Evolutionary conservation across 1,140 invertebrate genomes (phyloP), one percentile per base, ranked within the genome.

Genomic region (Hylaeus volcanicus): DNA sequence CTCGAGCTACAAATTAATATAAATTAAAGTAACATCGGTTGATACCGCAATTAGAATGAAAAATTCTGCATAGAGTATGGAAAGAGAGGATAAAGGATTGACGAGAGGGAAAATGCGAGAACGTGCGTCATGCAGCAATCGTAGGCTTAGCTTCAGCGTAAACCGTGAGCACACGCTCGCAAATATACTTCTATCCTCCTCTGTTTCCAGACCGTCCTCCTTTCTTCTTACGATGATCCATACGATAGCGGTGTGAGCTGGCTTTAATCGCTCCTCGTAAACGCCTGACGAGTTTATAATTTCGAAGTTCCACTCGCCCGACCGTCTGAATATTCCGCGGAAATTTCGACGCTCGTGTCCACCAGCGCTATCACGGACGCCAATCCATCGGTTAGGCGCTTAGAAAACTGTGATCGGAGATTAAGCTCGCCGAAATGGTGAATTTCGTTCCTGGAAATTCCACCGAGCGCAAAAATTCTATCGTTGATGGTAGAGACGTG

Each of bases 231-330:
- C 69, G 60, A 72, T 80, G 74, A 81, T 78, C 85, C 85, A 56
- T 74, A 56, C 41, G 76, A 79, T 79, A 84, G 73, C 81, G 72
- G 56, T 60, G 60, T 75, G 74, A 76, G 83, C 73, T 83, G 71
- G 85, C 83, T 86, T 89, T 89, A 89, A 89, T 89, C 88, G 88
- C 87, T 89, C 78, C 86, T 79, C 85, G 86, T 88, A 89, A 89
- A 89, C 87, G 87, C 83, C 80, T 88, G 87, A 89, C 86, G 88
- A 89, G 85, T 89, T 89, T 89, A 88, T 89, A 88, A 88, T 89
- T 89, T 88, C 85, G 56, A 89, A 87, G 86, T 87, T 87, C 73
- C 80, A 74, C 79, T 70, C 61, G 63, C 63, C 12, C 81, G 72
- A 80, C 76, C 70, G 73, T 74, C 63, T 79, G 83, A 84, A 83